Conservation (phyloP, 2,797 vertebrate species). For the Etheostoma perlongum region DNA sequence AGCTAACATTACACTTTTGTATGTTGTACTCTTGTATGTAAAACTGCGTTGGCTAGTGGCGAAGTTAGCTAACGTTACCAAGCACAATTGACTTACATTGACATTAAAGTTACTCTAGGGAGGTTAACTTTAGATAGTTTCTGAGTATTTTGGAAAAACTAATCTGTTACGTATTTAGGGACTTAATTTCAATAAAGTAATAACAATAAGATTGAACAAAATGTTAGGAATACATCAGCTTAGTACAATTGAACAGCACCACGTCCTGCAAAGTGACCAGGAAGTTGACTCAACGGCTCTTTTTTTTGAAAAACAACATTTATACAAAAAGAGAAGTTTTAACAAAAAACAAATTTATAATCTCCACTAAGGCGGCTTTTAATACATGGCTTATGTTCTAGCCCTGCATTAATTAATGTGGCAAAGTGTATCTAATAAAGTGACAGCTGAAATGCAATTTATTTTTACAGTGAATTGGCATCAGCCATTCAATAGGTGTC, state of each 20-base stretch:
- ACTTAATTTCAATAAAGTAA: not conserved
- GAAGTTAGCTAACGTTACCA: not conserved
- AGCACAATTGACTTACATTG: too few relatives aligned
- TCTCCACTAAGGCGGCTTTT: not conserved
- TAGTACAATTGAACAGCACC: too few relatives aligned
- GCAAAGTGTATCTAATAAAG: not conserved
- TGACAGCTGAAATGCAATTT: too few relatives aligned
- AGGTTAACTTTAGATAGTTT: not conserved
- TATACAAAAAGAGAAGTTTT: too few relatives aligned
- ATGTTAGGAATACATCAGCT: not conserved
- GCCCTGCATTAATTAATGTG: too few relatives aligned
- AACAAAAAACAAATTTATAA: not conserved
- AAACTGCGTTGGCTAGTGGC: not conserved
- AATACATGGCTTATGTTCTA: not conserved
- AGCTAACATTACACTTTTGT: rapidly evolving
- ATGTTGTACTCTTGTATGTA: not conserved
- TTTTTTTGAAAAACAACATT: too few relatives aligned
- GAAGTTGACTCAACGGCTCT: not conserved
- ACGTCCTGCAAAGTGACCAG: not conserved
- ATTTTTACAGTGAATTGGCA: too few relatives aligned
- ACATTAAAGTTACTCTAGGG: not conserved
- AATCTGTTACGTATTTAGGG: too few relatives aligned
- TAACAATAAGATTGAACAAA: not conserved
- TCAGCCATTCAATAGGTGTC: not conserved
- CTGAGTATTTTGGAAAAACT: not conserved